phyloP scores from a whole-genome alignment of 2,113 vertebrate genomes.

The rabbit (Oryctolagus cuniculus) region mOryCun1.1 NC_091435.1:59413501-59414000 shows the following conservation, averaged over 20 bases:
- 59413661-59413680: background rate
- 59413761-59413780: background rate
- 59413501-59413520: conserved; percentile 14
- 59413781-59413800: background rate
- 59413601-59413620: background rate
- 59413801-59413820: background rate
- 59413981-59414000: background rate
- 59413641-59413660: background rate
- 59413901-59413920: background rate
- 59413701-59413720: background rate
- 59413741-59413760: background rate
- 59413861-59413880: background rate
- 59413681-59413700: background rate
- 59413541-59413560: background rate
- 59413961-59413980: background rate
- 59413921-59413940: background rate
- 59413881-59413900: background rate
- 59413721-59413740: background rate
- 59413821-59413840: conserved; percentile 21
- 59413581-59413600: background rate
- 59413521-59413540: background rate
- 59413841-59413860: conserved; percentile 4
- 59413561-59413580: background rate
- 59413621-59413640: background rate
- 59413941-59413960: background rate